phyloP scores from a whole-genome alignment of 2,113 vertebrate genomes.

The Cynocephalus volans region DNA sequence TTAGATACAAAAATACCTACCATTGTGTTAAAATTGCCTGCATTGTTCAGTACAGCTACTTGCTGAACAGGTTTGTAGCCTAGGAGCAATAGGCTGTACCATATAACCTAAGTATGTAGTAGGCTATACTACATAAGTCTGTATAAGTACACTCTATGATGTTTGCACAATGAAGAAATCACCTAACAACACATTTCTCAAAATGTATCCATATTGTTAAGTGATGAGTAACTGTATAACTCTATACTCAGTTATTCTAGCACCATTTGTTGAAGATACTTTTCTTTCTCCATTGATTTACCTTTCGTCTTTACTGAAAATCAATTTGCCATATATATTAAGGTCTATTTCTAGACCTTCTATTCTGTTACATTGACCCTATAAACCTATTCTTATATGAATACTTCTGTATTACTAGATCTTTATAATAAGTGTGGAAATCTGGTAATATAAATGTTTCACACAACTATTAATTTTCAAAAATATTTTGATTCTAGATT shows the following conservation, averaged over 20 bases:
- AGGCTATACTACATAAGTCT: no score
- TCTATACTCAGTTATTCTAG: background rate
- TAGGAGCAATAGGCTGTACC: no score
- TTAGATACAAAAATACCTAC: no score
- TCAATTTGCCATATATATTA: background rate
- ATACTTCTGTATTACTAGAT: background rate
- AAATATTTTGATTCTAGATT: background rate
- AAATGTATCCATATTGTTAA: no score
- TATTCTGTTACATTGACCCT: background rate
- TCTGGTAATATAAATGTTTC: background rate
- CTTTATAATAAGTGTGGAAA: slow-evolving; percentile 15
- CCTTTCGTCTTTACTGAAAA: background rate
- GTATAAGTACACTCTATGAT: no score
- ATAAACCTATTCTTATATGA: background rate
- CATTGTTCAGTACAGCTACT: no score
- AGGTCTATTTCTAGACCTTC: background rate
- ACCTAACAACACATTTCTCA: no score
- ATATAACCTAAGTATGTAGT: no score
- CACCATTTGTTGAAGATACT: background rate
- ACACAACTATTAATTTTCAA: background rate
- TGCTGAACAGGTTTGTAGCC: no score
- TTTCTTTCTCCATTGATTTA: slow-evolving; percentile 1
- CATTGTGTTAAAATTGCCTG: no score
- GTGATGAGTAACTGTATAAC: no score
- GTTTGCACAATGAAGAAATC: no score